Conservation (phyloP, 2,888 invertebrate genomes). For the Trilocha varians region DNA sequence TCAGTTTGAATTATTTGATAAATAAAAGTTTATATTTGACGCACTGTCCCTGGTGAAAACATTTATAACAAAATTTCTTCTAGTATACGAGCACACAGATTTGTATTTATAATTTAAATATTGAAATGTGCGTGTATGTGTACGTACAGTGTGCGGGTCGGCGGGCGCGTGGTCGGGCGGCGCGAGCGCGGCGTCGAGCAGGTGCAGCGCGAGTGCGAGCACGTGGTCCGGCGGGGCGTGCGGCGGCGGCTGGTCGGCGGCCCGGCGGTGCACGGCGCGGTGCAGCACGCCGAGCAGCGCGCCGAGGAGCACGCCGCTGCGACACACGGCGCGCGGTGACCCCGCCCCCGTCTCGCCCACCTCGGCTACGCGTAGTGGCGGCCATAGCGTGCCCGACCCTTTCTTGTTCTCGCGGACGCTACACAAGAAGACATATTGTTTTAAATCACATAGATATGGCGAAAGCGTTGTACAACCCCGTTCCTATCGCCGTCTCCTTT, state of each 20-base stretch:
- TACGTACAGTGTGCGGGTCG: constrained; percentile 16
- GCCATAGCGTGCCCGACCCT: constrained; percentile 47
- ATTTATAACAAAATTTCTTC: too few species aligned
- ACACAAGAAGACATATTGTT: too few species aligned
- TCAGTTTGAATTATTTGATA: too few species aligned
- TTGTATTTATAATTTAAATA: neutral
- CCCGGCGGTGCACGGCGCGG: constrained; percentile 84
- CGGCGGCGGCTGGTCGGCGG: constrained; percentile 75
- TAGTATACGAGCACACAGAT: too few species aligned
- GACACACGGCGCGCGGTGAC: constrained; percentile 53
- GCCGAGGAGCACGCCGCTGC: constrained; percentile 56
- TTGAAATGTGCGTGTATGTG: neutral
- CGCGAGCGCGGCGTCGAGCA: constrained; percentile 87
- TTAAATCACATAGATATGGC: too few species aligned
- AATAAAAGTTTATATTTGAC: too few species aligned
- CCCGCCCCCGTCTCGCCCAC: constrained; percentile 25
- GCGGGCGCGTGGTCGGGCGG: constrained; percentile 37
- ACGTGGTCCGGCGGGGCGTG: constrained; percentile 85
- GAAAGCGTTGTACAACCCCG: too few species aligned
- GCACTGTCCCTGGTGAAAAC: too few species aligned
- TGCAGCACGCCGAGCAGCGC: constrained; percentile 87
- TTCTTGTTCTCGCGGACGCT: constrained; percentile 59
- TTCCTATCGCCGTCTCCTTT: too few species aligned
- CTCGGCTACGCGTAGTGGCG: constrained; percentile 49
- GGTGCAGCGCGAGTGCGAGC: constrained; percentile 87